Percentiles rank a stretch among this genome's conserved stretches.
Evolutionary conservation across 2,113 vertebrate species (phyloP).

Genomic region (Rousettus leschenaultii): DNA sequence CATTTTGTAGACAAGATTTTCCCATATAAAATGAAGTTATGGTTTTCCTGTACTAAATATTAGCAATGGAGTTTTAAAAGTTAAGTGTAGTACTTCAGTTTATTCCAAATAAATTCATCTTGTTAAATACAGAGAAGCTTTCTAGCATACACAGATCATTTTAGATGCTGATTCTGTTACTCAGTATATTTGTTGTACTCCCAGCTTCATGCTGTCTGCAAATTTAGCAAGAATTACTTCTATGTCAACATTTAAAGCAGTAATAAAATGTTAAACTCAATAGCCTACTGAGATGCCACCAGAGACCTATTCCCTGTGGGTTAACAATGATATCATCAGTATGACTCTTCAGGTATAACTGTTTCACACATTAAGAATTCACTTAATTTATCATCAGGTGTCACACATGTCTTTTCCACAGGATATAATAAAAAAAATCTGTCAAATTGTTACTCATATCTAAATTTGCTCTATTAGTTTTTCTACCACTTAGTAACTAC

Average conservation of each 20-base stretch:
- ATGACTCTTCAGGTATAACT: not conserved
- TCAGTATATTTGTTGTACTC: not conserved
- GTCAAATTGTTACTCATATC: not conserved
- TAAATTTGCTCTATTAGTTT: not conserved
- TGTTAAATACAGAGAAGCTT: not conserved
- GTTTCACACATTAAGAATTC: constrained; percentile 1
- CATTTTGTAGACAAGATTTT: not conserved
- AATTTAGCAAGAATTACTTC: constrained; percentile 32
- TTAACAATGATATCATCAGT: not conserved
- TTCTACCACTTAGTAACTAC: not conserved
- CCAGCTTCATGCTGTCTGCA: not conserved
- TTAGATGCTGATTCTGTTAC: not conserved
- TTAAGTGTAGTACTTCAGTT: not conserved
- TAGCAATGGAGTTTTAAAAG: not conserved
- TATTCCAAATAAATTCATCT: constrained; percentile 17
- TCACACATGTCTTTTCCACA: not conserved
- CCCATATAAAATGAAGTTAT: not conserved
- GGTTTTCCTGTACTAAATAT: not conserved
- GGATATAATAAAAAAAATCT: not conserved
- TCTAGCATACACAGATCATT: not conserved
- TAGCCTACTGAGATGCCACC: not conserved
- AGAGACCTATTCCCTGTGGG: not conserved
- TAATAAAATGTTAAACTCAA: not conserved
- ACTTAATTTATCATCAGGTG: constrained; percentile 4
- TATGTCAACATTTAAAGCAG: not conserved